Base-by-base conservation (phyloP, 1,140 invertebrate species). In the Drosophila pallidifrons region DNA sequence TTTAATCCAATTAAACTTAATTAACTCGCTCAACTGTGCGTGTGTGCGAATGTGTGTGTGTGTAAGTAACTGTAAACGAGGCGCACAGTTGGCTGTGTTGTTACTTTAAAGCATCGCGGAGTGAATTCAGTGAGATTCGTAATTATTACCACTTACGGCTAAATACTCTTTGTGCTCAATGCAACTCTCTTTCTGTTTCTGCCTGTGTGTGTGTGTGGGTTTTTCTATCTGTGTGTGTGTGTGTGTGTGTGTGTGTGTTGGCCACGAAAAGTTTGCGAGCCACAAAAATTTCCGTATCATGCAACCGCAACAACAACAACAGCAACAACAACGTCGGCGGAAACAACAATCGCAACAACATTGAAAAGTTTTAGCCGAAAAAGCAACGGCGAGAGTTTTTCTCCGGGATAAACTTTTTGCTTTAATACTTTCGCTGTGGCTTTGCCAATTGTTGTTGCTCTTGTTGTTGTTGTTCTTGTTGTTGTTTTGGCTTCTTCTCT, bases 71-170 rank as follows among this genome's bases (percentile, higher is more conserved):
- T 75, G 67, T 73, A 64, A 86, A 60, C 63, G 71, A 76, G 68
- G 20, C 3, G 20, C 20, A 25, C 20, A 25, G 20, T 25, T 25
- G 20, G 20, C 20, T 25, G 20, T 25, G 20, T 25, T 25, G 20
- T 4, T 25, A 25, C 20, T 25, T 25, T 25, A 25, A 25, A 25
- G 35, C 7, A 8, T 64, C 43, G 71, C 45, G 6, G 46, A 41
- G 46, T 58, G 61, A 61, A 46, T 55, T 55, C 66, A 69, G 69
- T 67, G 78, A 74, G 79, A 75, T 69, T 75, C 72, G 79, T 81
- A 90, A 90, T 90, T 87, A 90, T 90, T 91, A 82, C 79, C 87
- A 91, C 87, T 90, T 90, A 90, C 78, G 82, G 87, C 87, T 90
- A 91, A 90, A 91, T 91, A 91, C 87, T 78, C 60, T 47, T 55